These are phyloP conservation scores for Camelus dromedarius DNA, from an alignment of 2,113 vertebrate species.

Conservation along the genomic window DNA sequence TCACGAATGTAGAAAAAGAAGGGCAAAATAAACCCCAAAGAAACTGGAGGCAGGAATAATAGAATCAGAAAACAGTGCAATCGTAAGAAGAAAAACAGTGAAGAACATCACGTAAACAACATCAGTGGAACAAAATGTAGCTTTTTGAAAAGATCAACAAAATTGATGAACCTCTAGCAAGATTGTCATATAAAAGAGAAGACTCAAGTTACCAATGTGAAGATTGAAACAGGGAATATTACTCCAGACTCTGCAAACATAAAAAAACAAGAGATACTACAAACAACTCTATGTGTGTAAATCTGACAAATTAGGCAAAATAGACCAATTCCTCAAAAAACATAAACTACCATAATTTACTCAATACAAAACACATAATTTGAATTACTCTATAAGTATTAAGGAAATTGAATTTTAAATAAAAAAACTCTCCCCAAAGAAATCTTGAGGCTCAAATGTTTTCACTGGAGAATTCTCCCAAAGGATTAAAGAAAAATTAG, in stretches of 20 bases:
- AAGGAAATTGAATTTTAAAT: slow-evolving; percentile 6
- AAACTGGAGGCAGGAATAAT: not conserved
- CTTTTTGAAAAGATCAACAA: slow-evolving; percentile 27
- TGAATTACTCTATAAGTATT: not conserved
- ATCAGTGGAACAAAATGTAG: not conserved
- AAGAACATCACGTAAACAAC: not conserved
- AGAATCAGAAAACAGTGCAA: not conserved
- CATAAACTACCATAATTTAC: not conserved
- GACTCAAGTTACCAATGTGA: not conserved
- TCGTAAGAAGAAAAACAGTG: not conserved
- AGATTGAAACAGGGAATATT: not conserved
- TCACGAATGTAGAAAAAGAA: slow-evolving; percentile 12
- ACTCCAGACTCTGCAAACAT: not conserved
- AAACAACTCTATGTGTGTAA: not conserved
- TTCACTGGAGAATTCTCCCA: slow-evolving; percentile 3
- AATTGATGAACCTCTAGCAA: not conserved
- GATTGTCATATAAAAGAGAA: not conserved
- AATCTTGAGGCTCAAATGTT: not conserved
- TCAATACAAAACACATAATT: not conserved
- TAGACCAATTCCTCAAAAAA: not conserved
- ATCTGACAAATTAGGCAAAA: slow-evolving; percentile 19
- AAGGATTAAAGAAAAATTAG: not conserved
- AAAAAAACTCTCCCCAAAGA: not conserved
- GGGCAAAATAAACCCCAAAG: not conserved
- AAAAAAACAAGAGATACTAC: not conserved